Conservation (phyloP, 2,797 vertebrate genomes). For the Esox masquinongy region DNA sequence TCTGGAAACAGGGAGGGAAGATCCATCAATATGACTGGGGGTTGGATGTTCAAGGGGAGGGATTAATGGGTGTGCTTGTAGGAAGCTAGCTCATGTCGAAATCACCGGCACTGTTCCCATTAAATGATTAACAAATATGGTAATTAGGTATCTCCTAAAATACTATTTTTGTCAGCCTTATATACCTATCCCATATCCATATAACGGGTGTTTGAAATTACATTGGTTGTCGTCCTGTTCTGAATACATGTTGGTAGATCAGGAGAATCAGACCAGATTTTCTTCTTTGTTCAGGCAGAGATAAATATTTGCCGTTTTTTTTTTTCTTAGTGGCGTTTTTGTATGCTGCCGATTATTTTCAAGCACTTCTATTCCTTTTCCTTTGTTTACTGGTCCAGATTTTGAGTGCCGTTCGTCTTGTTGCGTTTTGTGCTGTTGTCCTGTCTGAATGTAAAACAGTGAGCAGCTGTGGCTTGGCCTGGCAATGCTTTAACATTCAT, state of each 20-base stretch:
- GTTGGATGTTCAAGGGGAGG: slow-evolving; percentile 13
- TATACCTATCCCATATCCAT: neutral
- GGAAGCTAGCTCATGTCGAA: slow-evolving; percentile 31
- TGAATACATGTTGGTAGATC: neutral
- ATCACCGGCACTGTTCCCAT: slow-evolving; percentile 7
- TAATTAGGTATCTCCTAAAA: neutral
- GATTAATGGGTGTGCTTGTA: slow-evolving; percentile 37
- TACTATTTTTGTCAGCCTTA: slow-evolving; percentile 9
- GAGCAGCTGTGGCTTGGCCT: neutral
- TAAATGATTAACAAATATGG: slow-evolving; percentile 14
- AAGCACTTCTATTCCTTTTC: neutral
- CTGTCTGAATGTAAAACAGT: neutral
- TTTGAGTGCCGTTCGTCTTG: neutral
- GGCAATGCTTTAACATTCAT: neutral
- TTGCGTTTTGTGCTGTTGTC: neutral
- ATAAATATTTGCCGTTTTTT: no score
- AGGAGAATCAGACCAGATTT: neutral
- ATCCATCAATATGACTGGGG: slow-evolving; percentile 37
- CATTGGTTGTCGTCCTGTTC: neutral
- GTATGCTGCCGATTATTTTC: neutral
- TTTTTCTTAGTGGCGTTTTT: neutral
- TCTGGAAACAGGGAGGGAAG: slow-evolving; percentile 8
- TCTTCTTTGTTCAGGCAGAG: neutral
- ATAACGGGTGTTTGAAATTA: neutral
- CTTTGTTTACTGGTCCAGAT: neutral